Base-by-base conservation (phyloP, 2,797 vertebrate species). In the Sitta carolinensis region DNA sequence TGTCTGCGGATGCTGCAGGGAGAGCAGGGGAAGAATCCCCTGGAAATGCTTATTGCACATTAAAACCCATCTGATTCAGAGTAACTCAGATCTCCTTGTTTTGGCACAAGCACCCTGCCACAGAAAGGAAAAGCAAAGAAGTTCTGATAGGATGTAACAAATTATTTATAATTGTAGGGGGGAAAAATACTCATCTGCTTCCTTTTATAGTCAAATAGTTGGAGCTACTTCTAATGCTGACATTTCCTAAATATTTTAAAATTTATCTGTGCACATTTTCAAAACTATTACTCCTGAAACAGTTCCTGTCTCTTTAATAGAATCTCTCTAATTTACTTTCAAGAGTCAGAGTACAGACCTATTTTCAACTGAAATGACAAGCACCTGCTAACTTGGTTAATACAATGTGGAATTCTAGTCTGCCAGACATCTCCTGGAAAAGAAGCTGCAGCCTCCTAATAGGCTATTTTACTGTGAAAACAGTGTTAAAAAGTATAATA, bases 321-420 rank as follows among this genome's bases (percentile, higher is more conserved):
- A 74, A 36, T 91, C 69, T 75, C 67, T 93, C 81, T 94, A 96
- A 97, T 96, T 97, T 95, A 85, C 93, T 96, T 97, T 94, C 92
- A 95, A 92, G 86, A 96, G 90, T 48, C 88, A 92, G 82, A 77
- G 70, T 91, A 94, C 89, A 95, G 93, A 97, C 95, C 95, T 96
- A 96, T 96, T 96, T 95, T 96, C 95, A 55, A 78, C 36, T 54
- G 79, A 63, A 83, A 77, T 72, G 77, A 87, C 74, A 79, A 68
- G 80, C 16, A 38, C 29, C 90, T 81, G 54, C 87, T 89, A 84
- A 63, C 90, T 89, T 57, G 59, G 89, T 89, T 94, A 26, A 26
- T 52, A 93, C 84, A 80, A 81, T 61, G 61, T 34, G 55, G 82
- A 70, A 38, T 55, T 70, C 52, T 70, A 76, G 67, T 48, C 94